A percentile compares a stretch with the other conserved stretches of the same genome.
Conservation (phyloP, 2,113 vertebrate genomes). For the Mus musculus region GRCm39 chr12:50202001-50202500, state of each 20-base stretch:
- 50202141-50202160: not conserved
- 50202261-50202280: not conserved
- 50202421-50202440: not conserved
- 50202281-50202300: not conserved
- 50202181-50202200: not conserved
- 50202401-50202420: not conserved
- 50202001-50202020: not conserved
- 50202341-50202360: not conserved
- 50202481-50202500: not conserved
- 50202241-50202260: not conserved
- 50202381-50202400: not conserved
- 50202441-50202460: conserved; percentile 58
- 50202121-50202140: not conserved
- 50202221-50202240: not conserved
- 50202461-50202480: conserved; percentile 63
- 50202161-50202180: not conserved
- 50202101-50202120: not conserved
- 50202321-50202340: not conserved
- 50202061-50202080: not conserved
- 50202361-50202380: not conserved
- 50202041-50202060: not conserved
- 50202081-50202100: not conserved
- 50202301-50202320: not conserved
- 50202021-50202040: not conserved
- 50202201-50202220: not conserved